Percentiles rank a stretch among this genome's conserved stretches.
Conservation (phyloP, 2,888 invertebrate species). For the Drosophila mulleri region DNA sequence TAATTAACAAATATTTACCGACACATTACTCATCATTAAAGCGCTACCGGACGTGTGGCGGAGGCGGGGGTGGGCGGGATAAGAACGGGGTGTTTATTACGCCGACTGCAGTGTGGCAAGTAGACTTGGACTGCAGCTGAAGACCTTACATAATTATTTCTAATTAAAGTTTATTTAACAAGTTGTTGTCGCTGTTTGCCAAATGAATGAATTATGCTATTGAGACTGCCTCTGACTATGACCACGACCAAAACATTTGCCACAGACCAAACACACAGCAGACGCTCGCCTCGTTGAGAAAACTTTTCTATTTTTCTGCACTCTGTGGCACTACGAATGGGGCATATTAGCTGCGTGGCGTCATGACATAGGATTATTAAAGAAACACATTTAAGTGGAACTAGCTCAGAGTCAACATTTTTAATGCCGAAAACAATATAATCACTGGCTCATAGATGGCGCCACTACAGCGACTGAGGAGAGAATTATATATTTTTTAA, state of each 20-base stretch:
- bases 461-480: too few species aligned
- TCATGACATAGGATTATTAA: not conserved
- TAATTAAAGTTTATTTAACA: conserved; percentile 56
- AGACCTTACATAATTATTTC: conserved; percentile 57
- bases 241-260: conserved; percentile 10
- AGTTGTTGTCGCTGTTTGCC: conserved; percentile 12
- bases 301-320: conserved; percentile 13
- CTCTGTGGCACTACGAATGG: not conserved
- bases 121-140: conserved; percentile 19
- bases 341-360: not conserved
- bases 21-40: conserved; percentile 64
- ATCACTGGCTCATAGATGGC: too few species aligned
- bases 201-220: conserved; percentile 37
- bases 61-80: too few species aligned
- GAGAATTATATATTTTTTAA: too few species aligned
- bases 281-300: not conserved
- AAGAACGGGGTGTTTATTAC: not conserved
- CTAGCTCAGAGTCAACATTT: too few species aligned
- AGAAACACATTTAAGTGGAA: too few species aligned
- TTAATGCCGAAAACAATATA: too few species aligned
- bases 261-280: conserved; percentile 7
- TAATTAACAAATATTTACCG: conserved; percentile 68
- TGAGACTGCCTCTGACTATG: conserved; percentile 14
- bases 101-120: not conserved
- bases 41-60: not conserved